Conservation (phyloP, 2,888 invertebrate genomes). For the Cetonia aurata region DNA sequence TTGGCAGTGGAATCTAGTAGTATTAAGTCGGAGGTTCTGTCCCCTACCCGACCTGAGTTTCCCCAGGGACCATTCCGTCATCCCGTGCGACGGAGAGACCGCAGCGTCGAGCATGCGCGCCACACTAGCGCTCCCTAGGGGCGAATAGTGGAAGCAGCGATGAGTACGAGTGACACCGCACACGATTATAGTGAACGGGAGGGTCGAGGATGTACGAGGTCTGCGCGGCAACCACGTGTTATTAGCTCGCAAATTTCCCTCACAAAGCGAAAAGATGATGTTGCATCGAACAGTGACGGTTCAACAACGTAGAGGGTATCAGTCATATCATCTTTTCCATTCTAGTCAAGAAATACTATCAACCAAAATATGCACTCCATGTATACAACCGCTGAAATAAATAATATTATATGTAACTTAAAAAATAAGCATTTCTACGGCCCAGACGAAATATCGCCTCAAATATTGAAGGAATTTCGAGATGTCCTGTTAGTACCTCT, state of each 20-base stretch:
- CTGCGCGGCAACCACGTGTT: neutral
- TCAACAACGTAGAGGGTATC: too few species aligned
- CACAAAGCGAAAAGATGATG: too few species aligned
- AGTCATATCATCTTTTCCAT: too few species aligned
- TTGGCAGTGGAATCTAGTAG: neutral
- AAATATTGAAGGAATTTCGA: too few species aligned
- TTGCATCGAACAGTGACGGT: too few species aligned
- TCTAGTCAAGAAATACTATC: too few species aligned
- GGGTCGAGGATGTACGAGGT: neutral
- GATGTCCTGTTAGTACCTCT: too few species aligned
- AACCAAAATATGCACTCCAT: too few species aligned
- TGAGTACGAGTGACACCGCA: neutral
- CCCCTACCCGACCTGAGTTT: neutral
- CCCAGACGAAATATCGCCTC: too few species aligned
- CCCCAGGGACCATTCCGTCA: neutral
- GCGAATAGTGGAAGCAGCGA: neutral
- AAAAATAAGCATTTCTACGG: too few species aligned
- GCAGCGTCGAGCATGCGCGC: neutral
- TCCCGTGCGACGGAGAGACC: neutral
- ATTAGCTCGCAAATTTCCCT: neutral
- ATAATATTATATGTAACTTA: too few species aligned
- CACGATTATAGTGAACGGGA: neutral
- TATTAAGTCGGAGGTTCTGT: neutral
- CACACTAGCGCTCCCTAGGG: neutral
- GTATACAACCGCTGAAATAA: too few species aligned